A percentile compares a stretch with the other conserved stretches of the same genome.
Evolutionary conservation across 2,888 invertebrate genomes (phyloP).

Genomic region (Drosophila trichaetosa): DNA sequence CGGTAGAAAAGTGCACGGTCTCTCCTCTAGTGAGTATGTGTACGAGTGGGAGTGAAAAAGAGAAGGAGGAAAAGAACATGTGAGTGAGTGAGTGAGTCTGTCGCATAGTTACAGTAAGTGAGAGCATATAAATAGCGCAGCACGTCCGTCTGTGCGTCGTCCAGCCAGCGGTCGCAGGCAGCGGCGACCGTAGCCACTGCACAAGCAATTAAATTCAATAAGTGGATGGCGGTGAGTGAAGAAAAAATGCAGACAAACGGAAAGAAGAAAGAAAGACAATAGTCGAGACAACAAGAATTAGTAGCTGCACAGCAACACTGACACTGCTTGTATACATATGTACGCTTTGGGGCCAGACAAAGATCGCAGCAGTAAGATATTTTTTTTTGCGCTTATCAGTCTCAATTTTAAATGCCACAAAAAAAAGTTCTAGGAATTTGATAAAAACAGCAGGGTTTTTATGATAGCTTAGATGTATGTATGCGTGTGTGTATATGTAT

Average conservation of each 20-base stretch:
- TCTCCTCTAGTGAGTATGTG: constrained; percentile 3
- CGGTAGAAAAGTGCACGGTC: constrained; percentile 56
- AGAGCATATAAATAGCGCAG: constrained; percentile 69
- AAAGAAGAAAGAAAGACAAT: constrained; percentile 55
- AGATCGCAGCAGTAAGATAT: constrained; percentile 23
- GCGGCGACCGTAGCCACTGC: constrained; percentile 38
- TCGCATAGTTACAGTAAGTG: constrained; percentile 57
- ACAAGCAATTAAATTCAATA: constrained; percentile 78
- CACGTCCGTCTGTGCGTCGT: constrained; percentile 31
- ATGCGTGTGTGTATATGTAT: constrained; percentile 2
- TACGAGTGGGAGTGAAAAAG: constrained; percentile 31
- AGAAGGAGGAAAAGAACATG: constrained; percentile 9
- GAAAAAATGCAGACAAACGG: constrained; percentile 59
- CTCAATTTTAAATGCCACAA: constrained; percentile 43
- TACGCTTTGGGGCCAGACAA: constrained; percentile 15
- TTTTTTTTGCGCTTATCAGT: constrained; percentile 59
- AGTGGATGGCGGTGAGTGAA: constrained; percentile 65
- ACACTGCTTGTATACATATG: neutral
- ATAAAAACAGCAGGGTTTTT: constrained; percentile 59
- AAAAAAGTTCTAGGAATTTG: constrained; percentile 63
- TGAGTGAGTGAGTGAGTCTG: constrained; percentile 11
- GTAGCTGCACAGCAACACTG: constrained; percentile 43
- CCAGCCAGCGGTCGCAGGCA: constrained; percentile 17
- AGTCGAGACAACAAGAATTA: constrained; percentile 30
- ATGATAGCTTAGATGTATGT: constrained; percentile 28